Conservation (phyloP, 2,888 invertebrate genomes). For the Hirtodrosophila histrioides region DNA sequence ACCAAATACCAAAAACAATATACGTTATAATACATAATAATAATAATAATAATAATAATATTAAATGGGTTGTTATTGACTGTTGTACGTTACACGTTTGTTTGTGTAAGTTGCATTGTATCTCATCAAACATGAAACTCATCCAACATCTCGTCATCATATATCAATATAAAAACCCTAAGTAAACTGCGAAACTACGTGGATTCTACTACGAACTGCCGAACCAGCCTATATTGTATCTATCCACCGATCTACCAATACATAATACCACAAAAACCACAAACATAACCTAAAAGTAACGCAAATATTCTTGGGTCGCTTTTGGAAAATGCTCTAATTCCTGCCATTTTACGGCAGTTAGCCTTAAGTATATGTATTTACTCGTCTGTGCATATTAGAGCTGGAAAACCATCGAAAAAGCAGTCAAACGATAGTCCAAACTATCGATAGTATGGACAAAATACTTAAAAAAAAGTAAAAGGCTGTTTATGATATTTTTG, state of each 20-base stretch:
- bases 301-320: constrained; percentile 1
- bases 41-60: constrained; percentile 19
- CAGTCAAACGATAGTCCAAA: too few relatives aligned
- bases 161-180: constrained; percentile 1
- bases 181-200: constrained; percentile 1
- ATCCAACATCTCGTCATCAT: constrained; percentile 17
- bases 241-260: constrained; percentile 17
- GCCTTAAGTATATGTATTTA: too few relatives aligned
- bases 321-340: background rate
- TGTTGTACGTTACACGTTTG: constrained; percentile 51
- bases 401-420: too few relatives aligned
- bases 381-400: too few relatives aligned
- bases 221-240: constrained; percentile 18
- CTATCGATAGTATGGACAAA: too few relatives aligned
- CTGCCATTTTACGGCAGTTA: too few relatives aligned
- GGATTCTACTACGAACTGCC: constrained; percentile 8
- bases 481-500: too few relatives aligned
- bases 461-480: too few relatives aligned
- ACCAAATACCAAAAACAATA: constrained; percentile 8
- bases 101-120: constrained; percentile 29
- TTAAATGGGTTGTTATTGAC: constrained; percentile 48
- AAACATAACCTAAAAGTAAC: constrained; percentile 3
- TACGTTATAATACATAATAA: too few relatives aligned
- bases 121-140: constrained; percentile 10
- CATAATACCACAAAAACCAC: constrained; percentile 15